Percentiles rank a stretch among this genome's conserved stretches.
These are phyloP conservation scores for Amphipoea oculea DNA, from an alignment of 2,888 invertebrate species.

Conservation along the genomic window DNA sequence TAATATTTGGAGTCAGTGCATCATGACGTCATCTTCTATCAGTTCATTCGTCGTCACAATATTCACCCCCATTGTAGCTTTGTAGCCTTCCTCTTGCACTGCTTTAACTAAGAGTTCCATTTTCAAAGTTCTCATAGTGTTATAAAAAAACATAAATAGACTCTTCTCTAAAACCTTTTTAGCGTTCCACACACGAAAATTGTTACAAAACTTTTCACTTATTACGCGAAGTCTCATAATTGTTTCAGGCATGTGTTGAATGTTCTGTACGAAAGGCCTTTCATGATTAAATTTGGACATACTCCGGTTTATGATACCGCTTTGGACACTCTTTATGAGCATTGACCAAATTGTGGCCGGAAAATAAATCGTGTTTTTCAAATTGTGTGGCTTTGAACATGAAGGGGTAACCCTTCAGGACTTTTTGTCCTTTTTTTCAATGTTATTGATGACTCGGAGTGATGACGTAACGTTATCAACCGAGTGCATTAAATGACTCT, in stretches of 20 bases:
- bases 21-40: not conserved
- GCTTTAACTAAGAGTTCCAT: not conserved
- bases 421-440: not conserved
- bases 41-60: not conserved
- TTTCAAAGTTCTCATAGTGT: not conserved
- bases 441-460: not conserved
- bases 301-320: slow-evolving; percentile 18
- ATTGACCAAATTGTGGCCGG: slow-evolving; percentile 16
- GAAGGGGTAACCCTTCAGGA: not conserved
- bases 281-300: slow-evolving; percentile 42
- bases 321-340: slow-evolving; percentile 22
- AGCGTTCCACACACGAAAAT: slow-evolving; percentile 11
- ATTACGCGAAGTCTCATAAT: slow-evolving; percentile 34
- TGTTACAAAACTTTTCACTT: slow-evolving; percentile 22
- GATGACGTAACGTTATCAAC: not conserved
- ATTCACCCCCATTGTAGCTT: not conserved
- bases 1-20: not conserved
- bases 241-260: slow-evolving; percentile 29
- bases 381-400: slow-evolving; percentile 9
- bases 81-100: not conserved
- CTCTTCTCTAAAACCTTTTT: slow-evolving; percentile 5
- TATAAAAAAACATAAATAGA: not conserved
- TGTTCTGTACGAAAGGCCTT: slow-evolving; percentile 10
- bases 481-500: not conserved
- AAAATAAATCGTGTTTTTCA: slow-evolving; percentile 10